A percentile compares a stretch with the other conserved stretches of the same genome.
phyloP scores from a whole-genome alignment of 2,113 vertebrate genomes.

The Calidris pugnax region DNA sequence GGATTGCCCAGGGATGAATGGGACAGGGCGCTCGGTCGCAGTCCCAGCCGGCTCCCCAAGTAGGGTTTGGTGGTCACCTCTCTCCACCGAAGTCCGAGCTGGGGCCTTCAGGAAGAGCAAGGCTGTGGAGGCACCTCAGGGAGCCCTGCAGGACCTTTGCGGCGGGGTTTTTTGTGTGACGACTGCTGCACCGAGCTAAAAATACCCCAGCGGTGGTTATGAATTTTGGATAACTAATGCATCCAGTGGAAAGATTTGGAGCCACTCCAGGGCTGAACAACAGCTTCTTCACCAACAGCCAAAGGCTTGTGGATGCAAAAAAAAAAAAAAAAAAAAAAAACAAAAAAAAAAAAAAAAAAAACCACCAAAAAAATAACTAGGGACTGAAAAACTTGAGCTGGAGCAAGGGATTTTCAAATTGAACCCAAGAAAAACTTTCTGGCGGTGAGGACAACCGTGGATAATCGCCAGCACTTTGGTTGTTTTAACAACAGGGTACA shows the following conservation, averaged over 20 bases:
- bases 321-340: no score
- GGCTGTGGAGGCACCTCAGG: background rate
- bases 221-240: slow-evolving; percentile 55
- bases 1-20: background rate
- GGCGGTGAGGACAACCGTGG: background rate
- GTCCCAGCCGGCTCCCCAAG: background rate
- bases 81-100: background rate
- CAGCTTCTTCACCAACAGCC: slow-evolving; percentile 53
- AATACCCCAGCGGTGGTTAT: background rate
- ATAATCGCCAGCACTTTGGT: background rate
- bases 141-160: background rate
- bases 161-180: background rate
- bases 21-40: background rate
- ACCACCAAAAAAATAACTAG: slow-evolving; percentile 35
- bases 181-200: slow-evolving; percentile 10
- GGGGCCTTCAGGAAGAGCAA: background rate
- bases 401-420: background rate
- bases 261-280: slow-evolving; percentile 18
- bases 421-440: slow-evolving; percentile 19
- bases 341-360: background rate
- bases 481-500: slow-evolving; percentile 42
- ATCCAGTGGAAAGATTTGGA: slow-evolving; percentile 42
- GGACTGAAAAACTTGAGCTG: slow-evolving; percentile 21
- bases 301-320: slow-evolving; percentile 1
- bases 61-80: background rate